phyloP scores from a whole-genome alignment of 2,888 invertebrate species.

The Latheticus oryzae region DNA sequence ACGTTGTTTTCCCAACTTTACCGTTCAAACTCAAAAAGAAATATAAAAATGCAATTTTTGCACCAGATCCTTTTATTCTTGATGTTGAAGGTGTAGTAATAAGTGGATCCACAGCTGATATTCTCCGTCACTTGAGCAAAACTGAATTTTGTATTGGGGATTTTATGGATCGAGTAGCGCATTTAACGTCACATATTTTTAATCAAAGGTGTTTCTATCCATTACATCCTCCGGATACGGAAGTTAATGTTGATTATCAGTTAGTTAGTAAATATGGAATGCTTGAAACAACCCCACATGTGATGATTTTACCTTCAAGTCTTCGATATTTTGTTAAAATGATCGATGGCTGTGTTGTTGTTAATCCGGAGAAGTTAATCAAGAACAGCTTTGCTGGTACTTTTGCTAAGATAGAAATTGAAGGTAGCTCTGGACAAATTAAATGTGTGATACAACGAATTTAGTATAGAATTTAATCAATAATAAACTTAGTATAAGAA shows the following conservation, averaged over 20 bases:
- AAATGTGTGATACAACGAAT: too few relatives aligned
- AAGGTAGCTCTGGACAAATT: too few relatives aligned
- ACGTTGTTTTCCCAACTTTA: conserved; percentile 86
- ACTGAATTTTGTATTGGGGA: conserved; percentile 45
- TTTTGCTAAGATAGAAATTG: conserved; percentile 77
- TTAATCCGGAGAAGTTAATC: conserved; percentile 87
- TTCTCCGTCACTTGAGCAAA: conserved; percentile 83
- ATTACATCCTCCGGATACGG: conserved; percentile 78
- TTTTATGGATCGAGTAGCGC: conserved; percentile 70
- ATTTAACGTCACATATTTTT: conserved; percentile 80
- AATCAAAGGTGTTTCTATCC: conserved; percentile 86
- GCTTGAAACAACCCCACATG: conserved; percentile 80
- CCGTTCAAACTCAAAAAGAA: conserved; percentile 73
- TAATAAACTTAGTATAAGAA: too few relatives aligned
- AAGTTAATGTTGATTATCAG: conserved; percentile 76
- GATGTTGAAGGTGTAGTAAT: conserved; percentile 81
- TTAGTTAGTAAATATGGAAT: conserved; percentile 79
- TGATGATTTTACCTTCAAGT: conserved; percentile 87
- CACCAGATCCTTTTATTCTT: conserved; percentile 86
- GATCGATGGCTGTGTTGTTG: conserved; percentile 80
- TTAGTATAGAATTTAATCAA: too few relatives aligned
- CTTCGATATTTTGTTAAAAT: conserved; percentile 86
- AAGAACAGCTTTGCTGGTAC: conserved; percentile 84
- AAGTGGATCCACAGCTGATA: conserved; percentile 85
- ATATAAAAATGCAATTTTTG: conserved; percentile 73